A percentile compares a stretch with the other conserved stretches of the same genome.
phyloP scores from a whole-genome alignment of 1,140 invertebrate species.

The Heliconius nattereri region DNA sequence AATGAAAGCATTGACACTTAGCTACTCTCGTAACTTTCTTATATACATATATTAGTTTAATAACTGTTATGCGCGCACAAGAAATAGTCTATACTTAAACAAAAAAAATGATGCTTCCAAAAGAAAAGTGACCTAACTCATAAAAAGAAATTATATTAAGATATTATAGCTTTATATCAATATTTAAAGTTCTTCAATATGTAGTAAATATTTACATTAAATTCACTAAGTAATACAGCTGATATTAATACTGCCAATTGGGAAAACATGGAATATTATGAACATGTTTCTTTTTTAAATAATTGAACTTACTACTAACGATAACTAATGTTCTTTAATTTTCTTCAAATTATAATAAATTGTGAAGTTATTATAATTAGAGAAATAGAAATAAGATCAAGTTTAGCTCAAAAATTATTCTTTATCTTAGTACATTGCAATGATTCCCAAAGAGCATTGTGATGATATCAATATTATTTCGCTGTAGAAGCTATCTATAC shows the following conservation, averaged over 20 bases:
- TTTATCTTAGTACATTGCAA: too few relatives aligned
- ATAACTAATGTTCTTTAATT: too few relatives aligned
- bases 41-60: neutral
- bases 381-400: neutral
- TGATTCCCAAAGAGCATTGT: constrained; percentile 43
- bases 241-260: neutral
- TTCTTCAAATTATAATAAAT: too few relatives aligned
- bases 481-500: constrained; percentile 18
- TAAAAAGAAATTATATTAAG: neutral
- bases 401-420: neutral
- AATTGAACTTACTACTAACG: too few relatives aligned
- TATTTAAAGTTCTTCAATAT: too few relatives aligned
- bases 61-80: neutral
- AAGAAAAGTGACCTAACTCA: constrained; percentile 2
- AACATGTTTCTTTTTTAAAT: too few relatives aligned
- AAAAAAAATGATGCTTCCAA: neutral
- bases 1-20: too few relatives aligned
- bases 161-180: neutral
- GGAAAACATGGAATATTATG: neutral
- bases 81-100: neutral
- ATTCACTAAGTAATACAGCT: neutral
- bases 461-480: constrained; percentile 36
- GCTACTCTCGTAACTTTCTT: too few relatives aligned
- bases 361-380: too few relatives aligned
- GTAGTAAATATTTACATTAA: neutral